Evolutionary conservation across 2,797 vertebrate species (phyloP), one percentile per base, ranked within the genome.

Genomic region (Typhlichthys eigenmanni): DNA sequence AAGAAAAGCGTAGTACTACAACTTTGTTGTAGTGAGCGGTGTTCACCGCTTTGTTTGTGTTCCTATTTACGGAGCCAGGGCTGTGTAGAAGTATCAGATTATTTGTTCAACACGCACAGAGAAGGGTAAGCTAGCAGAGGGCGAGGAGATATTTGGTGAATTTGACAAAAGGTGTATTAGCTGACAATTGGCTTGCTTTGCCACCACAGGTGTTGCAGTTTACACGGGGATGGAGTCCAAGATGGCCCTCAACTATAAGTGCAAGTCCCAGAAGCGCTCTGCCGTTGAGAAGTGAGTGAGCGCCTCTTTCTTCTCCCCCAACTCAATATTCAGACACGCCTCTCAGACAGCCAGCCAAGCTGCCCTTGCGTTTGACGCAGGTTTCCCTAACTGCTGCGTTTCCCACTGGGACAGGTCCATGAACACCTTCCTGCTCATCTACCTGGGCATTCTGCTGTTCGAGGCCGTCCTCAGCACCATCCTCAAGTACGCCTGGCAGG

Each of bases 181-280:
- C 16, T 46, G 12, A 46, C 45, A 14, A 46, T 60, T n/a, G 59
- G 74, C 11, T 34, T 13, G 50, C 65, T 77, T 47, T 69, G 29
- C 48, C 74, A 66, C 79, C 86, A 16, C 86, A 99, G 98, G 95
- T 87, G 96, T 99, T 82, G 98, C 98, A 2, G 90, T 99, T 64
- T 99, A 99, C 81, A 99, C 98, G 0, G 98, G 98, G 76, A 99
- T 99, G 98, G 98, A 99, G 88, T 95, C 98, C 71, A 99, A 99
- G 87, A 99, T 99, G 96, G 96, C 97, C 55, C 93, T 99, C 80
- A 99, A 99, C 93, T 99, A 99, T 68, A 99, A 99, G 87, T 96
- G 96, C 93, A 99, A 99, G 90, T 98, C 98, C 68, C 97, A 99
- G 91, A 99, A 99, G 84, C 94, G 98, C 76, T 99, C 98, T 66